These are phyloP conservation scores for Eugnorisma glareosa DNA, from an alignment of 2,888 invertebrate genomes.

Conservation along the genomic window DNA sequence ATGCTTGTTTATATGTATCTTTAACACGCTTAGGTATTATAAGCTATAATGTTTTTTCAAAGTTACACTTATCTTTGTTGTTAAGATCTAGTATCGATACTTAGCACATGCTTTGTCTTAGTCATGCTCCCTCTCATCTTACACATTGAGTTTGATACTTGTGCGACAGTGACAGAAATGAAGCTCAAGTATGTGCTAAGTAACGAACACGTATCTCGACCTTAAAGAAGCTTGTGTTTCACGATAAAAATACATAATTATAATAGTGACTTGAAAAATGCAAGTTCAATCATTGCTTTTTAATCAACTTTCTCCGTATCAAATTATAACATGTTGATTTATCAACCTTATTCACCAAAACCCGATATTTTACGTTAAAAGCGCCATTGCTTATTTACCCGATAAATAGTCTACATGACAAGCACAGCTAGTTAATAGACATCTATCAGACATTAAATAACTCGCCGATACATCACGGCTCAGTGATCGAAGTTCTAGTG, in stretches of 20 bases:
- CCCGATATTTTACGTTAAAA: not conserved
- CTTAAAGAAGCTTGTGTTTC: not conserved
- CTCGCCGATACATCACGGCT: conserved; percentile 80
- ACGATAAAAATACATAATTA: too few species aligned
- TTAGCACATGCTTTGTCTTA: not conserved
- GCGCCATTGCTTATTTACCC: conserved; percentile 59
- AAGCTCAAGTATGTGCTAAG: not conserved
- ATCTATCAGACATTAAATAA: conserved; percentile 83
- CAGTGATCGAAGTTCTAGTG: conserved; percentile 87
- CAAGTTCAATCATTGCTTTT: not conserved
- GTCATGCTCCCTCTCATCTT: not conserved
- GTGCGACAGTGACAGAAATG: not conserved
- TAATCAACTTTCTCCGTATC: not conserved
- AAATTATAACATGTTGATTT: not conserved
- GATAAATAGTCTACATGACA: conserved; percentile 76
- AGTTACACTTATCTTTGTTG: not conserved
- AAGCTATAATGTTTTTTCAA: not conserved
- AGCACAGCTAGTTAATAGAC: conserved; percentile 83
- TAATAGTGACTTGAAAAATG: not conserved
- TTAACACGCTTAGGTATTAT: not conserved
- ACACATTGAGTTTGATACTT: not conserved
- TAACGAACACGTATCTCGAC: not conserved
- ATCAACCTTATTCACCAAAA: not conserved
- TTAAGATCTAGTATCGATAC: not conserved
- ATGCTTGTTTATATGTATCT: not conserved